These are phyloP conservation scores for Lophius piscatorius DNA, from an alignment of 2,113 vertebrate species.

Conservation along the genomic window DNA sequence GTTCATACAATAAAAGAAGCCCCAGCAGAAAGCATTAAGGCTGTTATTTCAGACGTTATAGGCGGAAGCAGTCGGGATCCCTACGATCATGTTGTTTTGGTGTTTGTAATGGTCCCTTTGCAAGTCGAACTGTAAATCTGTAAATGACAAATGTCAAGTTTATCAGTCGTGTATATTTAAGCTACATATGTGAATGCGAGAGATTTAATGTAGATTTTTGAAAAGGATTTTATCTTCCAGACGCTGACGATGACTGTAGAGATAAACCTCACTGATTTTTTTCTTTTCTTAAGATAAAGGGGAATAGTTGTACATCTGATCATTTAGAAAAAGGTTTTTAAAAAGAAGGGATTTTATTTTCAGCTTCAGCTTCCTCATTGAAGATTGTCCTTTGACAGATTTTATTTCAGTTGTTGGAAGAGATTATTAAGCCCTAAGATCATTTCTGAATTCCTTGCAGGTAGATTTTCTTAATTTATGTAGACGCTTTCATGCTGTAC, in stretches of 20 bases:
- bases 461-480: background rate
- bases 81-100: conserved; percentile 20
- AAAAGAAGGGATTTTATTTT: conserved; percentile 38
- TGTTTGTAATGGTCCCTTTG: conserved; percentile 42
- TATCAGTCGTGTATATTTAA: conserved; percentile 72
- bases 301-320: conserved; percentile 7
- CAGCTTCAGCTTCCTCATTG: background rate
- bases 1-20: conserved; percentile 6
- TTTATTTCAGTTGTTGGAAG: conserved; percentile 5
- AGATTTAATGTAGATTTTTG: conserved; percentile 57
- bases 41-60: background rate
- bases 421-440: conserved; percentile 53
- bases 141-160: conserved; percentile 69
- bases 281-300: conserved; percentile 18
- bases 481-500: too few relatives aligned
- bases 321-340: background rate
- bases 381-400: conserved; percentile 11
- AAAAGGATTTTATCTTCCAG: conserved; percentile 34
- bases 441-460: conserved; percentile 26
- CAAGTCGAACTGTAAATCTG: conserved; percentile 71
- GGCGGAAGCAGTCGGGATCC: conserved; percentile 14
- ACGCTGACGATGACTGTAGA: conserved; percentile 46
- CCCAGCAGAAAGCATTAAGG: conserved; percentile 1
- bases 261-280: conserved; percentile 42
- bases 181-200: conserved; percentile 51